These are phyloP conservation scores for Oxyura jamaicensis DNA, from an alignment of 2,113 vertebrate species.

Conservation along the genomic window DNA sequence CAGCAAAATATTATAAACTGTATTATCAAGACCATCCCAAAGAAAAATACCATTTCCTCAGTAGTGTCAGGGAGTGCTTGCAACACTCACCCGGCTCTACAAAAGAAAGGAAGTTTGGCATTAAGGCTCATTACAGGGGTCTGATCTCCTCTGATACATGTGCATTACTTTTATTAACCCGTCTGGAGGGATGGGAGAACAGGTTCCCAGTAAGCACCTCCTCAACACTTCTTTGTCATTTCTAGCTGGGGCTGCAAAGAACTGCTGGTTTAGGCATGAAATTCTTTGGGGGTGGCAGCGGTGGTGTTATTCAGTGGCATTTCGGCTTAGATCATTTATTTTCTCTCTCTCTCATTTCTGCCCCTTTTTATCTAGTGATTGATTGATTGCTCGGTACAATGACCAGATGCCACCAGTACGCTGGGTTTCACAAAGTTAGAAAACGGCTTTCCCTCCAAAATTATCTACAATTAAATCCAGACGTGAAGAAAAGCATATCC, in stretches of 20 bases:
- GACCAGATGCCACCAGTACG: conserved; percentile 17
- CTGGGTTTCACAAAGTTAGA: neutral
- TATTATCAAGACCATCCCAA: neutral
- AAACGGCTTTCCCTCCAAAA: conserved; percentile 3
- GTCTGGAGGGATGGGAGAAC: neutral
- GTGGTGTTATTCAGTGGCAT: neutral
- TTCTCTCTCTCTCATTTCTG: neutral
- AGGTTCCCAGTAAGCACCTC: neutral
- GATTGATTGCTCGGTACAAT: conserved; percentile 34
- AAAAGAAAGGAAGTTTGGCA: conserved; percentile 57
- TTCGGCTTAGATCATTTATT: neutral
- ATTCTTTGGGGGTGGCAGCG: neutral
- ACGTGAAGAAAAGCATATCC: neutral
- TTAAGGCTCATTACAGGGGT: conserved; percentile 42
- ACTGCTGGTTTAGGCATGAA: neutral
- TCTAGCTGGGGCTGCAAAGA: neutral
- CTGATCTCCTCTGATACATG: neutral
- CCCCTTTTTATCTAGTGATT: conserved; percentile 33
- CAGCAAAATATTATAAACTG: neutral
- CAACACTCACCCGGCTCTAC: neutral
- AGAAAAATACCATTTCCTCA: neutral
- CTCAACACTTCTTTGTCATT: neutral
- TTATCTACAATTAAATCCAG: conserved; percentile 45
- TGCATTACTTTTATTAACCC: neutral
- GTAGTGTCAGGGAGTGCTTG: neutral